These are phyloP conservation scores for Pipistrellus pygmaeus DNA, from an alignment of 2,797 vertebrate species.

Conservation along the genomic window DNA sequence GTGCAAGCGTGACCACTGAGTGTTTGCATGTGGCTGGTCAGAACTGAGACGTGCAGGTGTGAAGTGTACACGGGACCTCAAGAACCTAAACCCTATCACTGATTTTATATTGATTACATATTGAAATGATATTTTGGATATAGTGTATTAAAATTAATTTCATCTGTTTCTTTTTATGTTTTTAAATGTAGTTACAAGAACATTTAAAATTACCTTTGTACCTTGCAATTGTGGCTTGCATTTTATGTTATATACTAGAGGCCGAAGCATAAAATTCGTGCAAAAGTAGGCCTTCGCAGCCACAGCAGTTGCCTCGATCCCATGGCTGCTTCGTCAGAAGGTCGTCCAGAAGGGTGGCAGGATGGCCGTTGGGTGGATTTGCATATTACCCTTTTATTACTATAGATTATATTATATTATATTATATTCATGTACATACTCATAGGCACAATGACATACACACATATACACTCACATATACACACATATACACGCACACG, in stretches of 20 bases:
- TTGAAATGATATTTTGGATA: no score
- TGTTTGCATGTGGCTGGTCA: rapidly evolving
- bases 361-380: no score
- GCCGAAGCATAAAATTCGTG: no score
- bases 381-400: no score
- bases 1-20: neutral
- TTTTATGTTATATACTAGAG: neutral
- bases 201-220: neutral
- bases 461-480: neutral
- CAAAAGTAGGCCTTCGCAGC: no score
- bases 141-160: neutral
- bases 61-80: rapidly evolving
- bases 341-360: no score
- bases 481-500: neutral
- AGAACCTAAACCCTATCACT: neutral
- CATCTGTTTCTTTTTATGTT: neutral
- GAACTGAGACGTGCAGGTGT: rapidly evolving
- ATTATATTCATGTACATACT: neutral
- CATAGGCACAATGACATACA: neutral
- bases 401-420: neutral
- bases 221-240: neutral
- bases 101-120: rapidly evolving
- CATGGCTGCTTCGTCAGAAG: no score
- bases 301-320: no score
- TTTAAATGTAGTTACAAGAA: neutral